Conservation (phyloP, 2,113 vertebrate species). For the Labrus mixtus region DNA sequence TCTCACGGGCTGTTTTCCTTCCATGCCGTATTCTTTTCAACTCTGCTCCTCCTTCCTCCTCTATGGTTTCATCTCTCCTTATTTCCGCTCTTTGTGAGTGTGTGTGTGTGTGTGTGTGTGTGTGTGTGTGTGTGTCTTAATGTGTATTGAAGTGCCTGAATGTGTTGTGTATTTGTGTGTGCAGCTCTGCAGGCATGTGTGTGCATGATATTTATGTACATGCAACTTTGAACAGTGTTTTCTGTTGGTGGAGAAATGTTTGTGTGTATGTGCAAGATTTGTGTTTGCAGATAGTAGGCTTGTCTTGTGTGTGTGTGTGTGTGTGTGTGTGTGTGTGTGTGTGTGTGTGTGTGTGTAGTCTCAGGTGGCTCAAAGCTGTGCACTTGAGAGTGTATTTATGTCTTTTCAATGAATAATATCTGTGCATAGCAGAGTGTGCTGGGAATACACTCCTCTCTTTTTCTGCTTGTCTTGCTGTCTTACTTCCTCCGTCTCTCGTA, state of each 20-base stretch:
- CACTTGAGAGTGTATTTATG: slow-evolving; percentile 62
- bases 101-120: slow-evolving; percentile 6
- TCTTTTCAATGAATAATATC: slow-evolving; percentile 70
- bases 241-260: not conserved
- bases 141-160: slow-evolving; percentile 2
- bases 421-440: slow-evolving; percentile 55
- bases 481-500: slow-evolving; percentile 23
- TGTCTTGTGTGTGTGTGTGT: not conserved
- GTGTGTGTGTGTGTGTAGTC: slow-evolving; percentile 30
- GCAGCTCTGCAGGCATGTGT: not conserved
- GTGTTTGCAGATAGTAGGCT: slow-evolving; percentile 3
- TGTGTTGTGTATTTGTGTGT: slow-evolving; percentile 13
- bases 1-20: slow-evolving; percentile 39
- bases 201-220: slow-evolving; percentile 3
- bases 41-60: slow-evolving; percentile 34
- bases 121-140: not conserved
- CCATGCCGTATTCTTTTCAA: slow-evolving; percentile 29
- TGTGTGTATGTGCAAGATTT: slow-evolving; percentile 22
- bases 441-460: slow-evolving; percentile 38
- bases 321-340: slow-evolving; percentile 18
- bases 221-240: slow-evolving; percentile 29
- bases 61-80: not conserved
- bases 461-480: slow-evolving; percentile 17
- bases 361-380: slow-evolving; percentile 63
- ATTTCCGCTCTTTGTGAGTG: not conserved